phyloP scores from a whole-genome alignment of 1,140 invertebrate species.

The Zaprionus kolodkinae region DNA sequence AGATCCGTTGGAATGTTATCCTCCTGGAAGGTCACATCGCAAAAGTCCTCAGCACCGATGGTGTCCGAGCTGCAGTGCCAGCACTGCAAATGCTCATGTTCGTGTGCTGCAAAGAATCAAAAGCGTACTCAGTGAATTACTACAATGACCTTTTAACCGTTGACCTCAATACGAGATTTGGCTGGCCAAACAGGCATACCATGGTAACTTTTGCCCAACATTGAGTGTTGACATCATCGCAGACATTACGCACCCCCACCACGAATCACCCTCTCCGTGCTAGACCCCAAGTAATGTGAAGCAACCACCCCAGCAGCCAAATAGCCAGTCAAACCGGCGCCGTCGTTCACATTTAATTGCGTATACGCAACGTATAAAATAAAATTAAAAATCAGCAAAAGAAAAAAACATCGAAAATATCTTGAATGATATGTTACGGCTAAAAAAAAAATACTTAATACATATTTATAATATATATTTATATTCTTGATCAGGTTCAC shows the following conservation, averaged over 20 bases:
- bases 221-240: slow-evolving; percentile 67
- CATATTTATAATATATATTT: too few relatives aligned
- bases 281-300: not conserved
- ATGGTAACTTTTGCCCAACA: not conserved
- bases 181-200: not conserved
- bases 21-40: slow-evolving; percentile 74
- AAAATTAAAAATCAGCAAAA: slow-evolving; percentile 9
- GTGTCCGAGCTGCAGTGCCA: slow-evolving; percentile 83
- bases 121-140: slow-evolving; percentile 18
- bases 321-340: slow-evolving; percentile 63
- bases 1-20: slow-evolving; percentile 72
- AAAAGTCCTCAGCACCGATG: slow-evolving; percentile 74
- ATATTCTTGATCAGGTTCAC: too few relatives aligned
- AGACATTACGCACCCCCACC: slow-evolving; percentile 19
- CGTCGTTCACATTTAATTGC: slow-evolving; percentile 57
- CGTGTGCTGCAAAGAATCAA: slow-evolving; percentile 39
- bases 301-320: slow-evolving; percentile 10
- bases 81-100: slow-evolving; percentile 65
- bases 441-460: too few relatives aligned
- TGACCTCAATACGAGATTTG: slow-evolving; percentile 26
- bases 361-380: slow-evolving; percentile 48
- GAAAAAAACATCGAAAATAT: not conserved
- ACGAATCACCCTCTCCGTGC: not conserved
- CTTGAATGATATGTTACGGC: not conserved
- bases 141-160: slow-evolving; percentile 16